Base-by-base conservation (phyloP, 1,140 invertebrate species). In the Drosophila athabasca region DNA sequence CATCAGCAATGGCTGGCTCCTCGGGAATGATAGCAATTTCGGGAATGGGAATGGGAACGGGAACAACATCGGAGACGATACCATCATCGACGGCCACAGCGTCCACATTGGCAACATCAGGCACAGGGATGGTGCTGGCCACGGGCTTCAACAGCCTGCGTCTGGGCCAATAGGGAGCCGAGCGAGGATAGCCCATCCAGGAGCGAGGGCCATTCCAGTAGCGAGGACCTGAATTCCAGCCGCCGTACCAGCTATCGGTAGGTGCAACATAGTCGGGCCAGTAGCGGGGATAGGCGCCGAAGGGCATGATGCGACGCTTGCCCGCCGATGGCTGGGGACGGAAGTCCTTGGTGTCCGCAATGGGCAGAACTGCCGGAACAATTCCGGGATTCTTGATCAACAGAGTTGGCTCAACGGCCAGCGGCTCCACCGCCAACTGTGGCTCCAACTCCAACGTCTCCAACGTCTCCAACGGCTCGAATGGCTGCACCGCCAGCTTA, bases 401-500 rank as follows among this genome's bases (percentile, higher is more conserved):
- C 35, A 54, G 17, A n/a, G 52, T 5, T 0, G 66, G 66, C 15
- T 49, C 9, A 19, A 69, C 35, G 57, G 7, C 31, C 66, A 19
- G 39, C 64, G 24, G 24, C 24, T 69, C 58, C n/a, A 69, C 67
- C 26, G 58, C 6, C 50, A 69, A 13, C 35, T 8, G 64, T n/a
- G 2, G 64, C 31, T 9, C 31, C 3, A 35, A 35, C 31, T 35
- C 31, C 31, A 35, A n/a, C 2, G 70, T 49, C 35, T 74, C 22
- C 61, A 75, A n/a, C n/a, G n/a, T n/a, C n/a, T n/a, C n/a, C n/a
- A n/a, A n/a, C n/a, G 74, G 0, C 35, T 39, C 35, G 11, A 39
- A n/a, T 2, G 71, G 53, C 26, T 75, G 17, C 61, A 75, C 71
- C 1, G 61, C 70, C 61, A 74, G 26, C 4, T 65, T 52, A 0